These are phyloP conservation scores for Pollenia angustigena DNA, from an alignment of 2,888 invertebrate genomes.

Conservation along the genomic window DNA sequence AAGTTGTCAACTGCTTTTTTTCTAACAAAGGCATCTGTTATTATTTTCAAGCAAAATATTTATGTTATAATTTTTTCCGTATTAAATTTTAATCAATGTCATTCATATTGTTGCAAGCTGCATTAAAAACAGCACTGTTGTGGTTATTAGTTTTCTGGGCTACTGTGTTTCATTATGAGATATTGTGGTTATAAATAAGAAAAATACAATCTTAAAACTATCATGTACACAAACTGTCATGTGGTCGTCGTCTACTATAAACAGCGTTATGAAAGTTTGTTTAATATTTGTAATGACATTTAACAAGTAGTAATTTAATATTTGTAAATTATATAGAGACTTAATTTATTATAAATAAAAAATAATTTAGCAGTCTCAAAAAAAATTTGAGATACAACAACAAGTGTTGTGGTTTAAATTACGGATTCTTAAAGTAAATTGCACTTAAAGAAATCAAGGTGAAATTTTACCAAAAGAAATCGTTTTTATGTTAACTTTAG, in stretches of 20 bases:
- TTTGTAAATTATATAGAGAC: slow-evolving; percentile 46
- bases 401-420: slow-evolving; percentile 1
- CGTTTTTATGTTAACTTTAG: no score
- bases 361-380: not conserved
- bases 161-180: slow-evolving; percentile 69
- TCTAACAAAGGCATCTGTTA: not conserved
- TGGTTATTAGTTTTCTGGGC: slow-evolving; percentile 72
- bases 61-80: not conserved
- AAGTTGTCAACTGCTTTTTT: not conserved
- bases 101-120: not conserved
- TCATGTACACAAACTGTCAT: slow-evolving; percentile 65
- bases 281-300: slow-evolving; percentile 56
- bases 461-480: no score
- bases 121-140: slow-evolving; percentile 44
- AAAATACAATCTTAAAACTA: slow-evolving; percentile 44
- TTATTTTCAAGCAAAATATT: not conserved
- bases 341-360: slow-evolving; percentile 14
- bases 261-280: slow-evolving; percentile 45
- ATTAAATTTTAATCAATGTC: slow-evolving; percentile 18
- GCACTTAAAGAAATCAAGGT: not conserved
- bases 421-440: not conserved
- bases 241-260: slow-evolving; percentile 21
- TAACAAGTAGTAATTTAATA: slow-evolving; percentile 65
- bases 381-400: not conserved
- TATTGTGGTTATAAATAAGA: slow-evolving; percentile 53